phyloP scores from a whole-genome alignment of 2,113 vertebrate species.

The Phalacrocorax carbo region DNA sequence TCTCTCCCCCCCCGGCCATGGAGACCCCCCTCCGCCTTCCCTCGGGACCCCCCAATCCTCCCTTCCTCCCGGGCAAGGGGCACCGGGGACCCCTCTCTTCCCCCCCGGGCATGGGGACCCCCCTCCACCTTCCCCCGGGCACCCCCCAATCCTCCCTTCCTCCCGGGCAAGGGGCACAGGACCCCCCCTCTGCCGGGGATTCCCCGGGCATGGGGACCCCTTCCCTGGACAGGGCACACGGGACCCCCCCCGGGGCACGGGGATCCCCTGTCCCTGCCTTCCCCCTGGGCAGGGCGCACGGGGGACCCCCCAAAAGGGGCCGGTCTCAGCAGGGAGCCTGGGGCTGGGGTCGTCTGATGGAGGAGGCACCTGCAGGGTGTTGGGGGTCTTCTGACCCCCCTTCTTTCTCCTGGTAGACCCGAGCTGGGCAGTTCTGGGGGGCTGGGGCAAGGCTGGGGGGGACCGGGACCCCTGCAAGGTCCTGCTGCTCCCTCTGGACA shows the following conservation, averaged over 20 bases:
- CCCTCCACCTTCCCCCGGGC: too few species aligned
- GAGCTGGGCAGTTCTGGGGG: neutral
- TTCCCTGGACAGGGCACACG: neutral
- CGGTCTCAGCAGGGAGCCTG: neutral
- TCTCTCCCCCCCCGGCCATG: too few species aligned
- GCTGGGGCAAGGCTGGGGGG: neutral
- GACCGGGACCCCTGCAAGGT: neutral
- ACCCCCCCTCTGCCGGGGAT: too few species aligned
- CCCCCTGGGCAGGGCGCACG: neutral
- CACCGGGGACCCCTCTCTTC: too few species aligned
- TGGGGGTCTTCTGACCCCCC: neutral
- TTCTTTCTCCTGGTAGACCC: neutral
- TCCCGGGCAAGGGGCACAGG: too few species aligned
- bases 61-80: neutral
- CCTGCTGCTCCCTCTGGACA: neutral
- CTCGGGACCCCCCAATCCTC: neutral
- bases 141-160: too few species aligned
- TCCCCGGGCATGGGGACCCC: neutral
- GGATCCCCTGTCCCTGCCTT: neutral
- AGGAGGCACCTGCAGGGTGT: neutral
- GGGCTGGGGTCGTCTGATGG: neutral
- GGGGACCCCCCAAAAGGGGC: neutral
- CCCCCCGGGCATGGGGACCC: too few species aligned
- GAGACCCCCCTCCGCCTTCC: neutral
- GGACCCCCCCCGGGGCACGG: neutral